Percentiles rank a stretch among this genome's conserved stretches.
Evolutionary conservation across 2,797 vertebrate genomes (phyloP).

Genomic region (Halcyon badia): DNA sequence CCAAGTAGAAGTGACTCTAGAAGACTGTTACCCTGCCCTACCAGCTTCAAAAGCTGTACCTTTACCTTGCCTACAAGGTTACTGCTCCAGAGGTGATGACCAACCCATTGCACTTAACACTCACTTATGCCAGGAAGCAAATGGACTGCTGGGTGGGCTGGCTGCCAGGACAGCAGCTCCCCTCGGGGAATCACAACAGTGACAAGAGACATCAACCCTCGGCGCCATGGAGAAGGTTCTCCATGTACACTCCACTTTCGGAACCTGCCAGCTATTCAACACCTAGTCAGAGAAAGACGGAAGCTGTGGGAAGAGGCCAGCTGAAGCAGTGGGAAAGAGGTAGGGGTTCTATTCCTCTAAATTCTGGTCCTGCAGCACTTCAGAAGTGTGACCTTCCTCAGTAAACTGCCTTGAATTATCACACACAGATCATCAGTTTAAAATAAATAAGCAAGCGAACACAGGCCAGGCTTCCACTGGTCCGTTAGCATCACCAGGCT

Average conservation of each 20-base stretch:
- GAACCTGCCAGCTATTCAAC: background rate
- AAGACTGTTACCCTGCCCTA: background rate
- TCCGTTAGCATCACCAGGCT: background rate
- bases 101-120: background rate
- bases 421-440: background rate
- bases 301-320: background rate
- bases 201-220: background rate
- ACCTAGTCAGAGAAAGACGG: background rate
- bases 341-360: background rate
- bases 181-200: background rate
- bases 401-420: background rate
- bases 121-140: background rate
- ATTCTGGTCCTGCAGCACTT: background rate
- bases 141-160: conserved; percentile 9
- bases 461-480: background rate
- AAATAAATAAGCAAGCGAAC: background rate
- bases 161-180: background rate
- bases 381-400: background rate
- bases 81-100: background rate
- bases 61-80: background rate
- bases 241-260: fast-evolving
- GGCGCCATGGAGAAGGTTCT: background rate
- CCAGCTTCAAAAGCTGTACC: background rate
- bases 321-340: background rate
- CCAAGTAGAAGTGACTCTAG: background rate